phyloP scores from a whole-genome alignment of 2,797 vertebrate genomes.

The Alfaro cultratus region DNA sequence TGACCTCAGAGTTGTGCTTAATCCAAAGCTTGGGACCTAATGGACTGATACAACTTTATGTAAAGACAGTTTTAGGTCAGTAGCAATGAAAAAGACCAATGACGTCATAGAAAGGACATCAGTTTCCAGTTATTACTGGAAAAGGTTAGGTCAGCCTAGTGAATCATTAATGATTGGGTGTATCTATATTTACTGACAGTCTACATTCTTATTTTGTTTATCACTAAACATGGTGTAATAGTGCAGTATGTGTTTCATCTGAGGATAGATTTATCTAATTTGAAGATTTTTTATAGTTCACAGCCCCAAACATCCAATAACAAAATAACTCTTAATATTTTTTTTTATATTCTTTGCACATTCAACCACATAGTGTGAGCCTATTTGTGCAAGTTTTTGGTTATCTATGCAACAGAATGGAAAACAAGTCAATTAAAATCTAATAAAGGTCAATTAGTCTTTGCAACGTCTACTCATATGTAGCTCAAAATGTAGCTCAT shows the following conservation, averaged over 20 bases:
- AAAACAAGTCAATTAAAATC: background rate
- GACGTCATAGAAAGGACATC: background rate
- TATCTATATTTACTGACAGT: background rate
- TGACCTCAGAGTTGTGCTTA: background rate
- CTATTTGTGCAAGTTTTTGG: background rate
- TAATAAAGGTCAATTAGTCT: background rate
- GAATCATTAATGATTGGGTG: background rate
- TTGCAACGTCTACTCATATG: background rate
- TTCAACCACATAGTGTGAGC: background rate
- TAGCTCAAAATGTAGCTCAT: background rate
- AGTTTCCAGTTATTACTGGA: background rate
- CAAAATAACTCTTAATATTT: background rate
- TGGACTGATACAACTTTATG: background rate
- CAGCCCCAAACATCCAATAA: background rate
- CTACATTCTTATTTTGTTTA: background rate
- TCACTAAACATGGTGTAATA: background rate
- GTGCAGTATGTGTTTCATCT: background rate
- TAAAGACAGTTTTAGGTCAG: background rate
- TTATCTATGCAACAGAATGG: background rate
- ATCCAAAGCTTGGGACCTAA: background rate
- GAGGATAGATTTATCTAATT: background rate
- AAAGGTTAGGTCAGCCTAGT: background rate
- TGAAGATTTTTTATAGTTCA: background rate
- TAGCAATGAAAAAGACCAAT: background rate
- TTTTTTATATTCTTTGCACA: background rate